A percentile compares a stretch with the other conserved stretches of the same genome.
phyloP scores from a whole-genome alignment of 2,797 vertebrate genomes.

The Ctenosaura bakeri region DNA sequence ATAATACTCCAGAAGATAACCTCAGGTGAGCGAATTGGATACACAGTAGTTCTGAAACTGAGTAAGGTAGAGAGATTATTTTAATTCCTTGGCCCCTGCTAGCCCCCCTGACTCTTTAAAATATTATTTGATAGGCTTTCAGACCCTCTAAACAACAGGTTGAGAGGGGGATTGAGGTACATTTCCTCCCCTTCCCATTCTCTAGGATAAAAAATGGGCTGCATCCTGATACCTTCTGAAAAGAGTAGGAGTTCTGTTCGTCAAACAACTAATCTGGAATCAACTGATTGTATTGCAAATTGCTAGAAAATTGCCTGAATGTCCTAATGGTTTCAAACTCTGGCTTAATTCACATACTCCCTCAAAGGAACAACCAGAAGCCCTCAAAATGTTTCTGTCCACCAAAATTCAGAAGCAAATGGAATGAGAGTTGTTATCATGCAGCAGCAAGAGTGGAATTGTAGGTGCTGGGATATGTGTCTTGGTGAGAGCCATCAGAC shows the following conservation, averaged over 20 bases:
- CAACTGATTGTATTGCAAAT: background rate
- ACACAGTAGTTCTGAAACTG: background rate
- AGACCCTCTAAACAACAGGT: background rate
- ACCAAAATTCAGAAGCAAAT: too few species aligned
- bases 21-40: background rate
- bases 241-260: background rate
- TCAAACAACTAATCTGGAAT: background rate
- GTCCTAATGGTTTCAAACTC: background rate
- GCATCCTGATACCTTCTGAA: background rate
- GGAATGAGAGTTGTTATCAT: too few species aligned
- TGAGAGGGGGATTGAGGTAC: background rate
- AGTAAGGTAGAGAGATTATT: background rate
- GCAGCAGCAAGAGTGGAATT: too few species aligned
- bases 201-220: background rate
- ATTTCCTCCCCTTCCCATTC: background rate
- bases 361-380: background rate
- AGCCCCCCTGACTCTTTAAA: background rate
- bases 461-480: too few species aligned
- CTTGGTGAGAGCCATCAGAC: too few species aligned
- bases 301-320: too few species aligned
- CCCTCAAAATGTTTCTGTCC: too few species aligned
- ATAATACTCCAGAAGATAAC: slow-evolving; percentile 16
- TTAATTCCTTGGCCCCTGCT: background rate
- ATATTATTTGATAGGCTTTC: background rate
- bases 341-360: background rate